A percentile compares a stretch with the other conserved stretches of the same genome.
These are phyloP conservation scores for Tenthredo amoena DNA, from an alignment of 2,888 invertebrate species.

Conservation along the genomic window DNA sequence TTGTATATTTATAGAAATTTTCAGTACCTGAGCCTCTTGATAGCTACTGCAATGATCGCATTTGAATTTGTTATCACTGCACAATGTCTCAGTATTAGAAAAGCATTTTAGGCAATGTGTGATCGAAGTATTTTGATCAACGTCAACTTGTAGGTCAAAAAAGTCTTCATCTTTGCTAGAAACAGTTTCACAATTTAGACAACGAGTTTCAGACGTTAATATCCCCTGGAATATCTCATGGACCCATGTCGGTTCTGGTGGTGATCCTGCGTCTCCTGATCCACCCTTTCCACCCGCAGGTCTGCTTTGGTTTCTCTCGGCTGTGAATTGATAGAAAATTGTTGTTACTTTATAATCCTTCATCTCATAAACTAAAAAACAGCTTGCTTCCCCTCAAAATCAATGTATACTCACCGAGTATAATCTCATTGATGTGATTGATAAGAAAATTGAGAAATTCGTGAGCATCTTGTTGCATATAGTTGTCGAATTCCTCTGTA, in stretches of 20 bases:
- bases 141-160: slow-evolving; percentile 99
- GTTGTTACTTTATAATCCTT: not conserved
- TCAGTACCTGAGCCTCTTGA: slow-evolving; percentile 93
- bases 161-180: slow-evolving; percentile 99
- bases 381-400: not conserved
- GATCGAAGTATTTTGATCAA: slow-evolving; percentile 99
- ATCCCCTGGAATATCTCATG: slow-evolving; percentile 99
- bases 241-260: slow-evolving; percentile 97
- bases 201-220: slow-evolving; percentile 98
- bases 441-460: slow-evolving; percentile 99
- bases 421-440: slow-evolving; percentile 98
- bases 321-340: slow-evolving; percentile 76
- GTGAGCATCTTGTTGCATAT: slow-evolving; percentile 99
- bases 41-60: slow-evolving; percentile 99
- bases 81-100: slow-evolving; percentile 98
- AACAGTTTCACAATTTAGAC: slow-evolving; percentile 99
- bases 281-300: slow-evolving; percentile 78
- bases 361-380: not conserved
- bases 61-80: slow-evolving; percentile 99
- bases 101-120: slow-evolving; percentile 98
- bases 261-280: slow-evolving; percentile 81
- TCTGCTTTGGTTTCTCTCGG: slow-evolving; percentile 88
- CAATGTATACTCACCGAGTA: slow-evolving; percentile 86
- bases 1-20: not conserved
- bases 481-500: slow-evolving; percentile 99